Evolutionary conservation across 2,113 vertebrate species (phyloP).

Genomic region (Protobothrops mucrosquamatus): DNA sequence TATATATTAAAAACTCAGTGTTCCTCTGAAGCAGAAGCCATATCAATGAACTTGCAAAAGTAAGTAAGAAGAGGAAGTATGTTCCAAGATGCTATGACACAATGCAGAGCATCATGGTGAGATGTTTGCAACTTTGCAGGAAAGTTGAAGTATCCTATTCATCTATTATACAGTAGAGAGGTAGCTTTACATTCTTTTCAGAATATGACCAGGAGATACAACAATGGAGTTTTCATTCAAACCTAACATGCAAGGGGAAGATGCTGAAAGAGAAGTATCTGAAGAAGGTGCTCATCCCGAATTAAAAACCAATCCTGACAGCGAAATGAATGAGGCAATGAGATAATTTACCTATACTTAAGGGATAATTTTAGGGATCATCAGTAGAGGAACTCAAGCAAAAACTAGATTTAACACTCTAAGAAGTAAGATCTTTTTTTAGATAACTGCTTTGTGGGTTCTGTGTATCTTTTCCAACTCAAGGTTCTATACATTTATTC

Average conservation of each 20-base stretch:
- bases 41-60: too few relatives aligned
- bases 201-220: neutral
- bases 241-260: neutral
- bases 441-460: neutral
- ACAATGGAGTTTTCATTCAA: neutral
- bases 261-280: neutral
- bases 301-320: neutral
- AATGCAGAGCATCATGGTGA: too few relatives aligned
- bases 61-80: too few relatives aligned
- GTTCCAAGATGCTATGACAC: too few relatives aligned
- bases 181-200: neutral
- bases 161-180: neutral
- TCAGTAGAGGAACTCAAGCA: conserved; percentile 10
- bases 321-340: conserved; percentile 17
- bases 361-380: neutral
- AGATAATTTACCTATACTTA: conserved; percentile 22
- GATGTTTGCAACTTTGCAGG: neutral
- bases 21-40: too few relatives aligned
- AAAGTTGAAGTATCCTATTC: neutral
- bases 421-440: neutral
- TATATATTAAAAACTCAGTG: too few relatives aligned
- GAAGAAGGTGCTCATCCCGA: neutral
- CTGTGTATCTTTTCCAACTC: neutral
- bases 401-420: conserved; percentile 7
- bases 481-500: neutral